Evolutionary conservation across 2,797 vertebrate genomes (phyloP).

Genomic region (Etheostoma perlongum): DNA sequence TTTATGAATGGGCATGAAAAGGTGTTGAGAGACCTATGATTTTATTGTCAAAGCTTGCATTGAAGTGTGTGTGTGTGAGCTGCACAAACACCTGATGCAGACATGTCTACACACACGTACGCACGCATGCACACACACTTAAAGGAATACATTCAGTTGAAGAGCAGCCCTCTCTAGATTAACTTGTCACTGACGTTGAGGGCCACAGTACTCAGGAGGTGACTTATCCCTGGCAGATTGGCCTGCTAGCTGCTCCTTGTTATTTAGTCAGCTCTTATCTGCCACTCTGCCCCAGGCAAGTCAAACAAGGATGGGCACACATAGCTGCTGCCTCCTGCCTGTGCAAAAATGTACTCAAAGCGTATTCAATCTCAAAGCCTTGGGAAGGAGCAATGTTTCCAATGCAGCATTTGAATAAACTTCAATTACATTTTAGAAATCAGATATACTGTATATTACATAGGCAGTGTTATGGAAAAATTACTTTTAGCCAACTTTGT

Average conservation of each 20-base stretch:
- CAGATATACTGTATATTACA: too few relatives aligned
- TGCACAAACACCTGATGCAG: constrained; percentile 20
- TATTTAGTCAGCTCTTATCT: constrained; percentile 69
- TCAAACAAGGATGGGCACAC: constrained; percentile 40
- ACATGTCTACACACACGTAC: neutral
- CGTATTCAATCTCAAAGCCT: constrained; percentile 4
- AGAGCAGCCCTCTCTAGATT: constrained; percentile 62
- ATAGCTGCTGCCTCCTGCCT: constrained; percentile 30
- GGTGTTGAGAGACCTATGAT: constrained; percentile 48
- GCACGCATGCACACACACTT: neutral
- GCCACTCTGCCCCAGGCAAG: constrained; percentile 42
- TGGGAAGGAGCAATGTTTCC: neutral
- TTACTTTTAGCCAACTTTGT: too few relatives aligned
- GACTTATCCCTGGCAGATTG: constrained; percentile 61
- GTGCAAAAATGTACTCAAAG: constrained; percentile 3
- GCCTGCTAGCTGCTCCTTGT: constrained; percentile 53
- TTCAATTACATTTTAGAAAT: too few relatives aligned
- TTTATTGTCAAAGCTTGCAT: constrained; percentile 52
- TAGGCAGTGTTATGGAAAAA: too few relatives aligned
- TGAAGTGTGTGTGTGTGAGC: constrained; percentile 25
- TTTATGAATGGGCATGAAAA: constrained; percentile 32
- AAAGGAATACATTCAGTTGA: constrained; percentile 32
- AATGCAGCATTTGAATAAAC: neutral
- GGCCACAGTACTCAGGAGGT: constrained; percentile 49
- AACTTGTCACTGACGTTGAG: constrained; percentile 67